Evolutionary conservation across 1,140 invertebrate species (phyloP).

Genomic region (Drosophila nebulosa): DNA sequence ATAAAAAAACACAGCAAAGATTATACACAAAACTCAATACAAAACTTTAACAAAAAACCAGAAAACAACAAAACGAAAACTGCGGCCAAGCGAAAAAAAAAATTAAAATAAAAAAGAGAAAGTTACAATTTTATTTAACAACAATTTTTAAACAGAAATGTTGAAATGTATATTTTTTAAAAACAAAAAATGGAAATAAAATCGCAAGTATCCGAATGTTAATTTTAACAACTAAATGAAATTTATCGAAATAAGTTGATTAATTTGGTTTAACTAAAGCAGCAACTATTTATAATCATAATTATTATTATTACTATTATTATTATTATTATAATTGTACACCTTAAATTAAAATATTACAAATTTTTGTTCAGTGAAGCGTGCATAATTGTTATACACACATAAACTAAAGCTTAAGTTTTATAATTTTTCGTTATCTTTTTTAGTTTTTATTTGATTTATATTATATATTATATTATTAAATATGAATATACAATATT

Average conservation of each 20-base stretch:
- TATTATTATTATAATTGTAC: slow-evolving; percentile 25
- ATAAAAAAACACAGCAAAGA: slow-evolving; percentile 7
- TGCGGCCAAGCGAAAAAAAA: not conserved
- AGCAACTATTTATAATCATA: slow-evolving; percentile 1
- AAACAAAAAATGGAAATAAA: not conserved
- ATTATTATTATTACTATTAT: not conserved
- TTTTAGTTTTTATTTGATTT: slow-evolving; percentile 78
- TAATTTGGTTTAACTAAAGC: slow-evolving; percentile 44
- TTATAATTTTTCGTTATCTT: slow-evolving; percentile 73
- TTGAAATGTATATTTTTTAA: not conserved
- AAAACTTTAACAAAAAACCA: slow-evolving; percentile 19
- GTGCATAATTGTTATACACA: slow-evolving; percentile 76
- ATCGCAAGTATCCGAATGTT: not conserved
- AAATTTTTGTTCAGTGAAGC: slow-evolving; percentile 58
- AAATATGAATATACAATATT: slow-evolving; percentile 53
- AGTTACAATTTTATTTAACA: not conserved
- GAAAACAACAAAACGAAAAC: slow-evolving; percentile 19
- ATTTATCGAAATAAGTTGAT: slow-evolving; percentile 11
- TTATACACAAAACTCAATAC: slow-evolving; percentile 21
- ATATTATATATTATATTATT: slow-evolving; percentile 61
- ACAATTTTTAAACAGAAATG: not conserved
- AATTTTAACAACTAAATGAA: slow-evolving; percentile 10
- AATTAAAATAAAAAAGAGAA: not conserved
- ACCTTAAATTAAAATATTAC: slow-evolving; percentile 47
- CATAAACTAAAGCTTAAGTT: slow-evolving; percentile 63